Evolutionary conservation across 2,888 invertebrate species (phyloP).

Genomic region (Teleogryllus oceanicus): DNA sequence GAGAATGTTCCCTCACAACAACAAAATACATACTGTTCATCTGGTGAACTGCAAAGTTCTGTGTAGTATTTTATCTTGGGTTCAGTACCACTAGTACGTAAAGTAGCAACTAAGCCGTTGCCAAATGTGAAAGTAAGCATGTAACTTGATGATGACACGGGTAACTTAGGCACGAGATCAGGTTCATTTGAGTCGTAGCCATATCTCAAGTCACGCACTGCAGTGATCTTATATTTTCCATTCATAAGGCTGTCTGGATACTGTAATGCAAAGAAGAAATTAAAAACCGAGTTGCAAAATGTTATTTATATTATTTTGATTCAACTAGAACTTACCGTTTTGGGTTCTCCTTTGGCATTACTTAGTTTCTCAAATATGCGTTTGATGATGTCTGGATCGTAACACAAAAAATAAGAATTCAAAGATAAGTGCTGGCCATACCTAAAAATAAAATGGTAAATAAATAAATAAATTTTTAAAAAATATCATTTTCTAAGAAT

Average conservation of each 20-base stretch:
- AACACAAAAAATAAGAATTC: constrained; percentile 87
- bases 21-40: constrained; percentile 55
- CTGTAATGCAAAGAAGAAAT: constrained; percentile 50
- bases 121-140: constrained; percentile 94
- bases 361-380: constrained; percentile 79
- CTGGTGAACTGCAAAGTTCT: constrained; percentile 72
- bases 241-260: constrained; percentile 66
- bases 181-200: constrained; percentile 74
- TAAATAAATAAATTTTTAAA: background rate
- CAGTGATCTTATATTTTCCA: constrained; percentile 62
- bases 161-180: constrained; percentile 66
- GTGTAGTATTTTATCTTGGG: constrained; percentile 99
- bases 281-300: background rate
- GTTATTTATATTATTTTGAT: no score
- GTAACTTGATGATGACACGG: constrained; percentile 65
- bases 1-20: background rate
- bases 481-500: background rate
- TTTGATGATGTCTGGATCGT: constrained; percentile 65
- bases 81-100: constrained; percentile 97
- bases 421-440: constrained; percentile 87
- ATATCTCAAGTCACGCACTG: constrained; percentile 83
- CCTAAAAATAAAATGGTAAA: constrained; percentile 45
- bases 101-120: constrained; percentile 80
- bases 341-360: constrained; percentile 60
- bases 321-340: constrained; percentile 53